Evolutionary conservation across 2,888 invertebrate genomes (phyloP), one percentile per base, ranked within the genome.

Genomic region (Boloria euphrosyne): DNA sequence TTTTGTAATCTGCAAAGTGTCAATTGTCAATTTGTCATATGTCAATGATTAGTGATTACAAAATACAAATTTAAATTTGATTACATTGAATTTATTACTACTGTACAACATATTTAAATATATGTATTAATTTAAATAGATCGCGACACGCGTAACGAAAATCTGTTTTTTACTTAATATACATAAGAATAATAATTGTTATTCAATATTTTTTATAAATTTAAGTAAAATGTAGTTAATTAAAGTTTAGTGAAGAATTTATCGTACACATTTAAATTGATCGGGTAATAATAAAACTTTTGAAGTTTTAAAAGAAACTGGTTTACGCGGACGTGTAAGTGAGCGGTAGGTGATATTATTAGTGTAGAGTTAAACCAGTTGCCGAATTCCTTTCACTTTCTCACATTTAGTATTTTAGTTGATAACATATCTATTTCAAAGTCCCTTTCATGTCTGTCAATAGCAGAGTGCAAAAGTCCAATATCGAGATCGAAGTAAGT

Each of bases 391-490:
- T 71, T 74, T 73, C 74, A 74, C 74, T 75, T 72, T 73, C 49
- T 51, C 53, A 51, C 49, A 14, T 60, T 50, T 58, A 55, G 43
- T 52, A 61, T 65, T 47, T 22, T 60, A 57, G 49, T 64, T 65
- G 65, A 62, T 70, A 71, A 61, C 69, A 51, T 62, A 70, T 66
- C 69, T 54, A 65, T 54, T 71, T 68, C 68, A 59, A 65, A 68
- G 44, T 62, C 67, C 64, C 50, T 68, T 71, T 70, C 60, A 78
- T 78, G 79, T 75, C 77, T 76, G 71, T 71, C 73, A 74, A 73
- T 76, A 77, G 68, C 66, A 71, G 59, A 71, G 76, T 78, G 62
- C 74, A 71, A 75, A 76, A 76, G 75, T 78, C 75, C 75, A 75
- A 70, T 70, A 66, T 61, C 18, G 67, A 72, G 66, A 46, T 60